phyloP scores from a whole-genome alignment of 1,140 invertebrate species.

The Megathymus violae region DNA sequence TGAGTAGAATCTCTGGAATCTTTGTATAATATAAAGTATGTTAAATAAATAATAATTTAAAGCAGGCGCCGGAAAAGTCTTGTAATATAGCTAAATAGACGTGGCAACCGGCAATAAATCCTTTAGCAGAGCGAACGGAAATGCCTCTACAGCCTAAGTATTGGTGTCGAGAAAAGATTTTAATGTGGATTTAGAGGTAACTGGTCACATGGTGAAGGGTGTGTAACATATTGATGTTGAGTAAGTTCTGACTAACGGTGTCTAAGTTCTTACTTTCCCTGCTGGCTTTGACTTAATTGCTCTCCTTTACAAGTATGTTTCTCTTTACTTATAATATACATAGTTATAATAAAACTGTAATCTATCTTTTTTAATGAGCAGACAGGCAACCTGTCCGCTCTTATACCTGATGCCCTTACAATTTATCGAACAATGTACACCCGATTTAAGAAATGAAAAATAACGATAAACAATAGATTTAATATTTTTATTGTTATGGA shows the following conservation, averaged over 20 bases:
- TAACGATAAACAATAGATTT: no score
- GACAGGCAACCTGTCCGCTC: no score
- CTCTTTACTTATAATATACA: not conserved
- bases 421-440: no score
- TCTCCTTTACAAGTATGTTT: not conserved
- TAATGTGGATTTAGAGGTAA: constrained; percentile 8
- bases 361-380: no score
- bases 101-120: constrained; percentile 17
- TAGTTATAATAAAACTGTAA: no score
- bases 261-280: not conserved
- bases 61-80: not conserved
- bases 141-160: not conserved
- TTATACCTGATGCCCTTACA: no score
- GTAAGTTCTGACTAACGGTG: not conserved
- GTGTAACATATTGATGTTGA: constrained; percentile 5
- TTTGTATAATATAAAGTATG: no score
- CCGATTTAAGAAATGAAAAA: no score
- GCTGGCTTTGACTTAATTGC: not conserved
- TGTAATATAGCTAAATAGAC: not conserved
- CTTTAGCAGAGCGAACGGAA: constrained; percentile 20
- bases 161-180: constrained; percentile 3
- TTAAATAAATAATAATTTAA: no score
- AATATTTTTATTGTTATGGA: no score
- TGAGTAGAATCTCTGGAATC: no score
- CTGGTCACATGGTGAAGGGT: constrained; percentile 10